phyloP scores from a whole-genome alignment of 2,113 vertebrate genomes.

The Scomber scombrus region DNA sequence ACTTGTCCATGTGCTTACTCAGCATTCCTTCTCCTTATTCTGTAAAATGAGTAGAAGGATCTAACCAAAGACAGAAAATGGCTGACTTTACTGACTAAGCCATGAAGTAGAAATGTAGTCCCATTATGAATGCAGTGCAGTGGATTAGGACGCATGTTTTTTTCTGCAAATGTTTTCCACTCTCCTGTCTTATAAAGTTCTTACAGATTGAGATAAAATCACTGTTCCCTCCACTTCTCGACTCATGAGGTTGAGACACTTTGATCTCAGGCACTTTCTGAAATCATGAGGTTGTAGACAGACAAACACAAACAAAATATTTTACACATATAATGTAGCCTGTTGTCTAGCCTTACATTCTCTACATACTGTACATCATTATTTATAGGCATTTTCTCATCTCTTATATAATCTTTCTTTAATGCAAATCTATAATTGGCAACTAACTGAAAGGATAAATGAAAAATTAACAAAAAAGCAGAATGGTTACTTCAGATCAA shows the following conservation, averaged over 20 bases:
- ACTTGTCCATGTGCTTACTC: conserved; percentile 65
- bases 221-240: conserved; percentile 20
- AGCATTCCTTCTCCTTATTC: conserved; percentile 29
- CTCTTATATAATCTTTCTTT: background rate
- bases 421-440: background rate
- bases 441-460: background rate
- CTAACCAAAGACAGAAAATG: conserved; percentile 2
- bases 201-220: background rate
- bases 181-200: conserved; percentile 2
- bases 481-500: background rate
- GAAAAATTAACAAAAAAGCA: background rate
- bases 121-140: conserved; percentile 4
- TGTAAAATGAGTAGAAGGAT: conserved; percentile 8
- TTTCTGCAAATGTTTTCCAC: conserved; percentile 7
- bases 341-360: conserved; percentile 53
- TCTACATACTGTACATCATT: conserved; percentile 35
- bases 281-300: conserved; percentile 65
- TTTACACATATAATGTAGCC: conserved; percentile 21
- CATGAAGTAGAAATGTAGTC: conserved; percentile 31
- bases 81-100: conserved; percentile 2
- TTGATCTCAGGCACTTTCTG: conserved; percentile 83
- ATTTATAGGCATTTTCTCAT: conserved; percentile 1
- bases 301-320: conserved; percentile 27
- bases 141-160: conserved; percentile 14
- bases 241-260: conserved; percentile 58